Base-by-base conservation (phyloP, 2,888 invertebrate species). In the Ecliptopera silaceata region DNA sequence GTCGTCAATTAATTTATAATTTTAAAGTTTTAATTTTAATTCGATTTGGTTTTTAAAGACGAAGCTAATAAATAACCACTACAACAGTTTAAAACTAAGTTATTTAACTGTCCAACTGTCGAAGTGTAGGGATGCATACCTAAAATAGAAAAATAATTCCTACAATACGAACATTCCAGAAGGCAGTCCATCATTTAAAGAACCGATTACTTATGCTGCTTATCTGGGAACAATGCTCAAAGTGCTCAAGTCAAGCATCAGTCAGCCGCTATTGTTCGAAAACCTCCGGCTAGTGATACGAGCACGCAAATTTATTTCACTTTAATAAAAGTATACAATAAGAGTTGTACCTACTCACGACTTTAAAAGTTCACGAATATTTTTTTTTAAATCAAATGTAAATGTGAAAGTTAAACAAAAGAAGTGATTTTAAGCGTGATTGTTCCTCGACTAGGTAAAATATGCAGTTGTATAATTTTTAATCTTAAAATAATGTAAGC, bases 141-240 rank as follows among this genome's bases (percentile, higher is more conserved):
- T 26, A 34, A n/a, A 73, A 72, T 71, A 74, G 70, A 72, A 68
- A 74, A 69, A 74, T 72, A 69, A 72, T 75, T 75, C 75, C 69
- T 63, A 70, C 68, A 75, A 71, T 68, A 68, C 69, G 74, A 75
- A 72, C 74, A 74, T 75, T 76, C 70, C 69, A 66, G 65, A 63
- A 69, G 67, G 70, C 75, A 75, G 74, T 74, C 78, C 76, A 77
- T 84, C 81, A 82, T 72, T 74, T 72, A 72, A 70, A 73, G 71
- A 73, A 72, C 72, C 79, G 80, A 81, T 82, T 84, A 84, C 84
- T 82, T 82, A 82, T 81, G 74, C 77, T 72, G 75, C 79, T 84
- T 82, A 85, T 85, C 84, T 78, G 78, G 70, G 80, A 78, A 85
- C 86, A 87, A 86, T 83, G 82, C 78, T 66, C 64, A 71, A 42